Conservation (phyloP, 1,140 invertebrate species). For the Gryllus bimaculatus region DNA sequence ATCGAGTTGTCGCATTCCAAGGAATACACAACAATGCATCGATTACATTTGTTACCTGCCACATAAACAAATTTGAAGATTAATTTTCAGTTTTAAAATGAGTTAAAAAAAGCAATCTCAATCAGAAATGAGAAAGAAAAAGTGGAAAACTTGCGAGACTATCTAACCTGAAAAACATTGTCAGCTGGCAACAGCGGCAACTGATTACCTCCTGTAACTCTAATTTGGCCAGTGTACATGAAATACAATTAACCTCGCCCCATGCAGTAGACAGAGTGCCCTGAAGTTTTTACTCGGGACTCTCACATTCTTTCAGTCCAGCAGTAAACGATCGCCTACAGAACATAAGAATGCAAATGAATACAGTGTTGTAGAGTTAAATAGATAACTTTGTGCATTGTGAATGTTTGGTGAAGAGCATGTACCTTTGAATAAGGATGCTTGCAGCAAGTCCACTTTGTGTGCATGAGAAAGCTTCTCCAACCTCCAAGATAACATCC, state of each 20-base stretch:
- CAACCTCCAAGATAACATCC: conserved; percentile 81
- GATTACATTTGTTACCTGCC: conserved; percentile 76
- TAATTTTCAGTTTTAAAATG: too few species aligned
- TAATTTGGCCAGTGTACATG: conserved; percentile 83
- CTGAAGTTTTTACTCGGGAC: conserved; percentile 71
- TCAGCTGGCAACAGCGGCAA: conserved; percentile 79
- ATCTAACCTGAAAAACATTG: conserved; percentile 80
- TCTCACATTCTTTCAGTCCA: conserved; percentile 75
- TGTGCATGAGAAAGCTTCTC: conserved; percentile 81
- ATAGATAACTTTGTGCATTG: conserved; percentile 23
- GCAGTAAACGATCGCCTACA: conserved; percentile 85
- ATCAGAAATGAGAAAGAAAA: too few species aligned
- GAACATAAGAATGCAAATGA: conserved; percentile 29
- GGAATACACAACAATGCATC: conserved; percentile 84
- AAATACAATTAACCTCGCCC: conserved; percentile 73
- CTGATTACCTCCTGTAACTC: conserved; percentile 82
- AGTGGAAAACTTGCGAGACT: too few species aligned
- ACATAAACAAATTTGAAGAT: conserved; percentile 9
- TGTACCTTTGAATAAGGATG: conserved; percentile 83
- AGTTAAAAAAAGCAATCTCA: too few species aligned
- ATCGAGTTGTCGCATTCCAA: conserved; percentile 80
- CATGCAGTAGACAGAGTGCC: conserved; percentile 81
- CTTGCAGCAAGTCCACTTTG: conserved; percentile 79
- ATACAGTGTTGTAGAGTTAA: not conserved
- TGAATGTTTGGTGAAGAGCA: not conserved